These are phyloP conservation scores for Phenganax subtilis DNA, from an alignment of 92 coral and sea anemone genomes.

Conservation along the genomic window DNA sequence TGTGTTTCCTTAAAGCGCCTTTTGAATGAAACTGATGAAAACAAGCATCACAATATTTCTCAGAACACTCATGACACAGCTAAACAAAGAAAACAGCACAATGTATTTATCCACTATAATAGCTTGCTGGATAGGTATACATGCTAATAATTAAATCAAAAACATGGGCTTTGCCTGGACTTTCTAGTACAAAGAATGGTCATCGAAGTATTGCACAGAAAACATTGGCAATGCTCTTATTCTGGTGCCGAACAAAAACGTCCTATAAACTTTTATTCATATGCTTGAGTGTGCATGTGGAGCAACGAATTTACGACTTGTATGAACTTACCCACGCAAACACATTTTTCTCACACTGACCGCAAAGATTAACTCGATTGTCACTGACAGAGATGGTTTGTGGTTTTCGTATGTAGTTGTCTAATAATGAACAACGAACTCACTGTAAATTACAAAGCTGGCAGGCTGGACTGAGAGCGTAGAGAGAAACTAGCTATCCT, in stretches of 20 bases:
- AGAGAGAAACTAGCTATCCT: too few species aligned
- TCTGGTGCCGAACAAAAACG: too few species aligned
- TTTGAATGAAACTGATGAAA: slow-evolving; percentile 85
- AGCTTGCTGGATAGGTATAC: not conserved
- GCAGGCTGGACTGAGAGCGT: not conserved
- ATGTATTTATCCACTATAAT: not conserved
- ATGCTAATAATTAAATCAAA: not conserved
- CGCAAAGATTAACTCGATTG: slow-evolving; percentile 50
- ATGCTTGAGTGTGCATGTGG: not conserved
- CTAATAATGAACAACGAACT: slow-evolving; percentile 3
- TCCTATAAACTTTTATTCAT: too few species aligned
- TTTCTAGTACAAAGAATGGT: too few species aligned
- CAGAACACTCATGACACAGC: slow-evolving; percentile 85
- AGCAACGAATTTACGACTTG: not conserved
- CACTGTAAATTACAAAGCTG: not conserved
- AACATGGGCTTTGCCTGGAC: too few species aligned
- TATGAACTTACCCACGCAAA: slow-evolving; percentile 66
- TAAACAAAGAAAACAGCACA: slow-evolving; percentile 15
- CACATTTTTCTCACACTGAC: slow-evolving; percentile 75
- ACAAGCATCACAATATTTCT: slow-evolving; percentile 86
- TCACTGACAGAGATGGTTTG: slow-evolving; percentile 33
- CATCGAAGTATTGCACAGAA: too few species aligned
- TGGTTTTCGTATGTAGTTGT: slow-evolving; percentile 64
- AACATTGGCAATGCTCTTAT: too few species aligned
- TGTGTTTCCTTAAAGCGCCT: slow-evolving; percentile 82